phyloP scores from a whole-genome alignment of 2,797 vertebrate species.

The Philypnodon macrostomus region DNA sequence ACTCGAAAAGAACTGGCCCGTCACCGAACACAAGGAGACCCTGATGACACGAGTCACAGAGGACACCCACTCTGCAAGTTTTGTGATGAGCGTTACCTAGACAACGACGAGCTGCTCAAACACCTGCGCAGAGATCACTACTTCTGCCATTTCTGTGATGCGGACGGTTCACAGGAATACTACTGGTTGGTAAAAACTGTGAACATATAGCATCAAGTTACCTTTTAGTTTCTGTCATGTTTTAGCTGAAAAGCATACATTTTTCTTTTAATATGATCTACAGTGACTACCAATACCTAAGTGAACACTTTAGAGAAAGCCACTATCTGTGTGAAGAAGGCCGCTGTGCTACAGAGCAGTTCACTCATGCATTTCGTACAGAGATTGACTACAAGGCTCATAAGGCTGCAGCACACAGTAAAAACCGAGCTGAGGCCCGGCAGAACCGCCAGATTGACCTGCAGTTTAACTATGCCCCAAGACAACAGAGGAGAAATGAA shows the following conservation, averaged over 20 bases:
- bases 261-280: neutral
- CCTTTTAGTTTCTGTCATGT: neutral
- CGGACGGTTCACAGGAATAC: constrained; percentile 96
- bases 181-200: constrained; percentile 80
- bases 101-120: constrained; percentile 95
- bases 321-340: constrained; percentile 97
- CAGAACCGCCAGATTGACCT: constrained; percentile 98
- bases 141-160: constrained; percentile 97
- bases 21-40: constrained; percentile 92
- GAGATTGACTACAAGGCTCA: constrained; percentile 98
- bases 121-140: constrained; percentile 95
- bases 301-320: constrained; percentile 93
- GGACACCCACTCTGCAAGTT: constrained; percentile 98
- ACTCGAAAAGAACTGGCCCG: constrained; percentile 94
- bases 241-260: neutral
- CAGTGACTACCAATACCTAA: constrained; percentile 92
- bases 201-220: neutral
- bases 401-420: constrained; percentile 92
- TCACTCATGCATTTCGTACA: constrained; percentile 94
- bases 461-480: constrained; percentile 85
- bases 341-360: constrained; percentile 89
- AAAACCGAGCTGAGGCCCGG: constrained; percentile 91
- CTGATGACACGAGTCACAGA: constrained; percentile 93
- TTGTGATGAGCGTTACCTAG: constrained; percentile 93
- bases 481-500: constrained; percentile 85